Evolutionary conservation across 2,113 vertebrate genomes (phyloP).

Genomic region (Vulpes lagopus): DNA sequence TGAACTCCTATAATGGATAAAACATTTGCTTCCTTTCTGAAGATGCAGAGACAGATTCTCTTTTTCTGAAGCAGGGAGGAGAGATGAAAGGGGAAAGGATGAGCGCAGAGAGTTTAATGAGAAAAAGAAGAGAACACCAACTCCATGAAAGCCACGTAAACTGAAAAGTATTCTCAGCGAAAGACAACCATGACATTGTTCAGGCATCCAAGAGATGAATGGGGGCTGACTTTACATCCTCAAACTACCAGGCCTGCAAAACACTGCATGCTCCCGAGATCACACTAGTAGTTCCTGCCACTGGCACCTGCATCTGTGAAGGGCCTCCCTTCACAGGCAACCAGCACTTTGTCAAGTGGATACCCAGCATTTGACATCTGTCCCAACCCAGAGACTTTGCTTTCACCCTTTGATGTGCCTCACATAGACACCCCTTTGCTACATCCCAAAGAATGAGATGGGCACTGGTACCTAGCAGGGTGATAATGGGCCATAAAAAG

Average conservation of each 20-base stretch:
- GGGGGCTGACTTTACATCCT: not conserved
- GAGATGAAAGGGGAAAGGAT: conserved; percentile 40
- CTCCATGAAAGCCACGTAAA: not conserved
- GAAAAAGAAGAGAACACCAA: not conserved
- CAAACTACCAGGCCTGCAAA: not conserved
- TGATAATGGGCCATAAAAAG: not conserved
- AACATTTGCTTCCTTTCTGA: conserved; percentile 15
- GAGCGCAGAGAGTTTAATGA: conserved; percentile 30
- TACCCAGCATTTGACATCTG: not conserved
- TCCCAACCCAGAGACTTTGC: not conserved
- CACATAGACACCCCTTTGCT: not conserved
- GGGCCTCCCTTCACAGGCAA: not conserved
- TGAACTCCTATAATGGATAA: conserved; percentile 38
- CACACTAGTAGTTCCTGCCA: not conserved
- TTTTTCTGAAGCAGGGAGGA: not conserved
- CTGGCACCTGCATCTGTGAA: not conserved
- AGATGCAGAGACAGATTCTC: not conserved
- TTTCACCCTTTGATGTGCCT: not conserved
- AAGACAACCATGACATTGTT: not conserved
- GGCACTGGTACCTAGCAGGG: not conserved
- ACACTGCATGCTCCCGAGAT: not conserved
- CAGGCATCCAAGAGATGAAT: not conserved
- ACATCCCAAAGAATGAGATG: not conserved
- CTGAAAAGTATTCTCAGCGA: conserved; percentile 4
- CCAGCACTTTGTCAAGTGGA: not conserved